phyloP scores from a whole-genome alignment of 2,113 vertebrate genomes.

The Sceloporus undulatus region DNA sequence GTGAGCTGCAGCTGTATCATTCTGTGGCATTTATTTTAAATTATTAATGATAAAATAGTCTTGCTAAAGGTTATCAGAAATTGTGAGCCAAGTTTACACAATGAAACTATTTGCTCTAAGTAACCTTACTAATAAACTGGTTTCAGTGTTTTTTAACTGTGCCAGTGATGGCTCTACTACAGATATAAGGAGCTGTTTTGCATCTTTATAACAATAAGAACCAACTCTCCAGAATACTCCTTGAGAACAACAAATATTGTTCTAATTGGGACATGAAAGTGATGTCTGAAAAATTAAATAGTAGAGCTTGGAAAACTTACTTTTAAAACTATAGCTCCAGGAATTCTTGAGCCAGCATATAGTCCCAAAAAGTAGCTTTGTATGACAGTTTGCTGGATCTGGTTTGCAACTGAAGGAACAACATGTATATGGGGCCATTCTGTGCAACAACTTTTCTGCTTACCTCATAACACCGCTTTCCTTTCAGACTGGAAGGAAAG shows the following conservation, averaged over 20 bases:
- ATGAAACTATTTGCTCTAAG: neutral
- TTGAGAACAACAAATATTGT: neutral
- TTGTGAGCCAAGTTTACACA: neutral
- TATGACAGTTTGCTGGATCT: neutral
- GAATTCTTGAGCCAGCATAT: neutral
- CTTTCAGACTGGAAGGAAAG: conserved; percentile 3
- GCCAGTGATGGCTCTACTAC: neutral
- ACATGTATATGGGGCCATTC: neutral
- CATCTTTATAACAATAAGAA: neutral
- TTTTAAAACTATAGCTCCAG: neutral
- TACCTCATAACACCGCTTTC: conserved; percentile 14
- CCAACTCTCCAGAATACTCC: neutral
- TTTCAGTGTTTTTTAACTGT: neutral
- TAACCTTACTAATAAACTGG: neutral
- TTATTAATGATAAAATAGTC: neutral
- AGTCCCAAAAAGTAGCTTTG: neutral
- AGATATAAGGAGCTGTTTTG: neutral
- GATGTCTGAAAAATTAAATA: neutral
- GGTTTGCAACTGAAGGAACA: neutral
- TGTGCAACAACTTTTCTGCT: neutral
- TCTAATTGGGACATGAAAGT: neutral
- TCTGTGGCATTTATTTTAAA: neutral
- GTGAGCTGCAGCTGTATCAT: no score
- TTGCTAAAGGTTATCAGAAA: neutral
- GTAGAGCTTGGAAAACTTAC: no score